Conservation (phyloP, 2,888 invertebrate genomes). For the Pantelozetes paolii region DNA sequence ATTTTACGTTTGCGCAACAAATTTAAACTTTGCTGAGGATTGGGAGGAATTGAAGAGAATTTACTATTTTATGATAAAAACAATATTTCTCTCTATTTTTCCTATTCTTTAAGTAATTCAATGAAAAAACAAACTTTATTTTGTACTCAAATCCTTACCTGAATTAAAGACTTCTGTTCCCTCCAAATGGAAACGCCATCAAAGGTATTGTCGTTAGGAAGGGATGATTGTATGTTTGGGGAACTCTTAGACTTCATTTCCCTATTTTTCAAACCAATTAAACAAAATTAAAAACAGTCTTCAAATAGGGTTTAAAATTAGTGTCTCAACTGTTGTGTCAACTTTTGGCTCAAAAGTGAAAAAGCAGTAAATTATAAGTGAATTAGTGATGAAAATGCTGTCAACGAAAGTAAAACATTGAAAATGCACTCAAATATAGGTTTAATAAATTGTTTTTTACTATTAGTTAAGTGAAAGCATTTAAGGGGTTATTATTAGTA, state of each 20-base stretch:
- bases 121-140: background rate
- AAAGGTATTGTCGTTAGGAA: constrained; percentile 18
- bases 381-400: no score
- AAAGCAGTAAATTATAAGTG: background rate
- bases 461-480: no score
- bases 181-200: constrained; percentile 34
- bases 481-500: background rate
- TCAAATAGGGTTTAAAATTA: background rate
- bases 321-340: background rate
- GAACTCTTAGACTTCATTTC: constrained; percentile 27
- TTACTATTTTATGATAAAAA: background rate
- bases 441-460: no score
- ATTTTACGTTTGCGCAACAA: constrained; percentile 31
- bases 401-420: no score
- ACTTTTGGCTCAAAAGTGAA: background rate
- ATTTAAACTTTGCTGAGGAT: constrained; percentile 25
- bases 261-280: background rate
- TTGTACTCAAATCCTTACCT: constrained; percentile 11
- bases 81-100: background rate
- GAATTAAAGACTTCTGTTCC: constrained; percentile 38
- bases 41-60: background rate
- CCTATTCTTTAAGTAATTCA: background rate
- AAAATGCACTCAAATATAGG: no score
- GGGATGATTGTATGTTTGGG: background rate
- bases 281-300: constrained; percentile 2